phyloP scores from a whole-genome alignment of 1,140 invertebrate species.

The Pseudachorutes palmiensis region DNA sequence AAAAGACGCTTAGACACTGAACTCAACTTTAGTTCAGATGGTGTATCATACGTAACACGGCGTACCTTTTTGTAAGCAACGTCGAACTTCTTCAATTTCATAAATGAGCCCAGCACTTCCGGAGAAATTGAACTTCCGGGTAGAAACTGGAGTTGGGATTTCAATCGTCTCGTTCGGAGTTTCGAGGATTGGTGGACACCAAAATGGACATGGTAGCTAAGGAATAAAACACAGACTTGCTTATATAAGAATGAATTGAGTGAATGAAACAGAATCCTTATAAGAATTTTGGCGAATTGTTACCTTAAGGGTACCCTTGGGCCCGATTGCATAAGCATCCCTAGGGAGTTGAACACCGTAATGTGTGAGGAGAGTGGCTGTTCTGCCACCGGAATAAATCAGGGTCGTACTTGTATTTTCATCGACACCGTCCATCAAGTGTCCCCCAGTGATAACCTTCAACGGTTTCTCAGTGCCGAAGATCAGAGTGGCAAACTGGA shows the following conservation, averaged over 20 bases:
- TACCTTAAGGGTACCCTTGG: constrained; percentile 57
- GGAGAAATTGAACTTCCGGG: background rate
- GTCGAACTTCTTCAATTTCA: constrained; percentile 61
- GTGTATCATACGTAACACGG: no score
- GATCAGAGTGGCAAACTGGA: constrained; percentile 64
- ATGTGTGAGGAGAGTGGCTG: constrained; percentile 54
- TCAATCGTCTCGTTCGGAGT: constrained; percentile 36
- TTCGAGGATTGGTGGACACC: constrained; percentile 43
- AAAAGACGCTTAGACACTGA: background rate
- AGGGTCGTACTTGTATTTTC: constrained; percentile 54
- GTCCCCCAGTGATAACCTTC: constrained; percentile 52
- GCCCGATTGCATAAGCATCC: constrained; percentile 58
- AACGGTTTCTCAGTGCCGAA: constrained; percentile 55
- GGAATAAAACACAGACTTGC: constrained; percentile 31
- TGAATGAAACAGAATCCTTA: background rate
- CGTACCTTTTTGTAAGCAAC: constrained; percentile 55
- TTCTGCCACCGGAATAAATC: constrained; percentile 54
- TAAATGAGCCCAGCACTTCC: constrained; percentile 36
- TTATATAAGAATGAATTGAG: background rate
- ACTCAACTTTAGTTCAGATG: no score
- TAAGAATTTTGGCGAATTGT: background rate
- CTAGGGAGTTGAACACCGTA: constrained; percentile 50
- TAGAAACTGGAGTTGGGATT: background rate
- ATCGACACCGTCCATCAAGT: constrained; percentile 58
- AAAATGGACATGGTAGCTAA: constrained; percentile 50